Base-by-base conservation (phyloP, 35 echinoderm and acorn worm genomes). In the Apostichopus californicus region DNA sequence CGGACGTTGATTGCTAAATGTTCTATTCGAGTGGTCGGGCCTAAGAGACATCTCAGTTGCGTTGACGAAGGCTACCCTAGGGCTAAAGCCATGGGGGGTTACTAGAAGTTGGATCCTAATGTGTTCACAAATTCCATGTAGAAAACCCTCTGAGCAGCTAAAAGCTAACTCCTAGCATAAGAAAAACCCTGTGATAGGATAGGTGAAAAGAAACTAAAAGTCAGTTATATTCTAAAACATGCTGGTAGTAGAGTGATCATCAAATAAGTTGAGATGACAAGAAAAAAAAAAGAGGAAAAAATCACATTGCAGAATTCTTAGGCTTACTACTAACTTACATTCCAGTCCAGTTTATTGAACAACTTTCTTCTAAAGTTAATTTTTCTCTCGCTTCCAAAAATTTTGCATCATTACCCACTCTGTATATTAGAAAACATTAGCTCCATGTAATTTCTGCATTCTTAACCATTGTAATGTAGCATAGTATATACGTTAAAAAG, bases 121-220 rank as follows among this genome's bases (percentile, higher is more conserved):
- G 81, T 55, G 81, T 85, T 85, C 81, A 75, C 71, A 85, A 85
- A 58, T 85, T 59, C 81, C 81, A 85, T 85, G 81, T 58, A 85
- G 81, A 85, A 85, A 85, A 85, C 81, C 64, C 81, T 85, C 81
- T 85, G 81, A 85, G 56, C 55, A 85, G 81, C 81, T 85, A 85
- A 75, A 46, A 85, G 81, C 81, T 85, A 85, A 85, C 81, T 85
- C 81, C 81, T 85, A 85, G 81, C 81, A 58, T 85, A 58, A 85
- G 81, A 85, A 85, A 85, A 85, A 22, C 71, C 81, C 81, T 85
- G 81, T 85, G 81, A 85, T 85, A 85, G 81, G 81, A 85, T 85
- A 85, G 81, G 81, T 85, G 81, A 85, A 85, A 85, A 85, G 81
- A 85, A 59, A 85, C 57, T 59, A 63, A 85, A 85, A 85, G 81